phyloP scores from a whole-genome alignment of 2,797 vertebrate genomes.

The Poecilia wingei region DNA sequence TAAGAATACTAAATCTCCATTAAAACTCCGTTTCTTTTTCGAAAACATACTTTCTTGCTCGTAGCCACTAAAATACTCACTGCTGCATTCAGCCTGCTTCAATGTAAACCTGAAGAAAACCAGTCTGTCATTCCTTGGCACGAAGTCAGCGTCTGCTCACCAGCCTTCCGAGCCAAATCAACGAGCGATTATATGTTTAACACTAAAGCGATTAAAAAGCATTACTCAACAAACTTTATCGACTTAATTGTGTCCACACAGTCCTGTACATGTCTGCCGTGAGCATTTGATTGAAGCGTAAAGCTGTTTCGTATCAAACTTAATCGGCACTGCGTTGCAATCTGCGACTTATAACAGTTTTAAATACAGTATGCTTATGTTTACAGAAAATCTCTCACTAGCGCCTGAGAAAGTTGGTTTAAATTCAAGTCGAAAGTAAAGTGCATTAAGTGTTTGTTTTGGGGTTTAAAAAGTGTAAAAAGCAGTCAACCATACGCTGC shows the following conservation, averaged over 20 bases:
- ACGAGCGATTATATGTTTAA: not conserved
- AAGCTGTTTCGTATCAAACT: conserved; percentile 21
- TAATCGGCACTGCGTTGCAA: not conserved
- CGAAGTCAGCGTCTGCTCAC: conserved; percentile 31
- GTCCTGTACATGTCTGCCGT: not conserved
- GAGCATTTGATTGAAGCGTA: not conserved
- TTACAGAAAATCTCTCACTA: not conserved
- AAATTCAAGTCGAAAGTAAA: not conserved
- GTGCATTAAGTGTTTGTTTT: not conserved
- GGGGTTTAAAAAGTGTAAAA: not conserved
- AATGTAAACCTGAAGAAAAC: conserved; percentile 26
- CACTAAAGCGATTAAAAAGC: conserved; percentile 9
- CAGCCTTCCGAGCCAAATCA: conserved; percentile 1
- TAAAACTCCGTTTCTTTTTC: not conserved
- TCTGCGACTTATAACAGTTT: not conserved
- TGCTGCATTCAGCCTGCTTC: conserved; percentile 4
- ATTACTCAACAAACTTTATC: conserved; percentile 2
- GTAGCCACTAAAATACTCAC: not conserved
- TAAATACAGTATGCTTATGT: not conserved
- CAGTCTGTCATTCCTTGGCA: conserved; percentile 47
- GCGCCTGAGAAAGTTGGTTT: not conserved
- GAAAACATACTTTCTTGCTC: not conserved
- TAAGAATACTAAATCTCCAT: not conserved
- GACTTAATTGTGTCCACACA: not conserved
- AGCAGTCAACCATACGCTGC: not conserved